Conservation (phyloP, 2,113 vertebrate species). For the Carassius carassius region DNA sequence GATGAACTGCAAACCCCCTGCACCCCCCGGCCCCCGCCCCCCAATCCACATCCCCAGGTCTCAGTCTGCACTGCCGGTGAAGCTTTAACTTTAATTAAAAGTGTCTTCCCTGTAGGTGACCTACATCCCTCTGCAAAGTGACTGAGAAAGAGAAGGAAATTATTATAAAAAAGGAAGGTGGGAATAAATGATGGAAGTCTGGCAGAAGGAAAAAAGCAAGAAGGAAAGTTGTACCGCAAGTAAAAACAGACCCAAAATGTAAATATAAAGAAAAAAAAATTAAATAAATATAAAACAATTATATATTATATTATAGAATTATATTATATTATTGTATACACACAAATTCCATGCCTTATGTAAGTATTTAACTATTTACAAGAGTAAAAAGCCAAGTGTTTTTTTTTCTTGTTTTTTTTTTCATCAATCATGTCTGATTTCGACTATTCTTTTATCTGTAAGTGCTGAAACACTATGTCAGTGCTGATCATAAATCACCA, state of each 20-base stretch:
- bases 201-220: background rate
- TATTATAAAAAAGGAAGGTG: conserved; percentile 38
- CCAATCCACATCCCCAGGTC: conserved; percentile 36
- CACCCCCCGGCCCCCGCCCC: too few relatives aligned
- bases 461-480: conserved; percentile 30
- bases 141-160: conserved; percentile 47
- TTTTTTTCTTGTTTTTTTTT: background rate
- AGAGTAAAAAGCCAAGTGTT: background rate
- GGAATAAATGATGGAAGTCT: conserved; percentile 40
- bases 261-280: background rate
- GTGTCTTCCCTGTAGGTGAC: conserved; percentile 63
- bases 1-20: too few relatives aligned
- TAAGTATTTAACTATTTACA: too few relatives aligned
- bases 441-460: too few relatives aligned
- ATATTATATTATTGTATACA: too few relatives aligned
- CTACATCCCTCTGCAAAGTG: conserved; percentile 51
- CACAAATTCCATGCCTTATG: too few relatives aligned
- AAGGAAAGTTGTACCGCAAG: too few relatives aligned
- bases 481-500: conserved; percentile 36
- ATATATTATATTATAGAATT: background rate
- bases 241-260: background rate
- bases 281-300: background rate
- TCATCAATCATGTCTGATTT: conserved; percentile 24
- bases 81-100: conserved; percentile 72
- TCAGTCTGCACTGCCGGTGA: conserved; percentile 56